Evolutionary conservation across 2,888 invertebrate genomes (phyloP), one percentile per base, ranked within the genome.

Genomic region (Pteria penguin): DNA sequence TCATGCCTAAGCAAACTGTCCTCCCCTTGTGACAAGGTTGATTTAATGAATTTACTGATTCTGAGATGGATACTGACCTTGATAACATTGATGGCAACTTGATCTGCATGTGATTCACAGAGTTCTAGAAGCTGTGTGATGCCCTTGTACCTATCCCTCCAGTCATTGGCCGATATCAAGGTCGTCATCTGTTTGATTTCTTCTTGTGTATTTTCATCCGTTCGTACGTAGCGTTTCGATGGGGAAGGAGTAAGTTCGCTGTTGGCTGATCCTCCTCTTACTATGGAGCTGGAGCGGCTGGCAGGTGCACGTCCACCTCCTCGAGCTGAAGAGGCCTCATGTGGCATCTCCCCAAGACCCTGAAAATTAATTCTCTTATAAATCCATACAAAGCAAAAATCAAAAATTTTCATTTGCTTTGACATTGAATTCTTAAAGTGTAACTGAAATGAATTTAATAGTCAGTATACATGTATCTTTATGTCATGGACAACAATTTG

Each of bases 31-130:
- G n/a, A n/a, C n/a, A n/a, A n/a, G n/a, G n/a, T n/a, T n/a, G n/a
- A n/a, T n/a, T n/a, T n/a, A n/a, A n/a, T n/a, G n/a, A n/a, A n/a
- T n/a, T n/a, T n/a, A n/a, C n/a, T n/a, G n/a, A n/a, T n/a, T n/a
- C n/a, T n/a, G n/a, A n/a, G n/a, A n/a, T n/a, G n/a, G n/a, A n/a
- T 22, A 36, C 72, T 65, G 61, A 92, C 92, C 90, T 91, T 91
- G 22, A 90, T 85, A 55, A 91, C 85, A 75, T 90, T 87, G 24
- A 79, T 72, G 8, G 86, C 80, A 8, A 92, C 86, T 5, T 87
- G 76, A 22, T 84, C 75, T 2, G 90, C 81, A 60, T 88, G 87
- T 29, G 81, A 80, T 73, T 90, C 88, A 67, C 89, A 86, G 87
- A 92, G 85, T 65, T 89, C 86, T 36, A 86, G 82, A 32, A 92